Evolutionary conservation across 2,797 vertebrate species (phyloP), one percentile per base, ranked within the genome.

Genomic region (Schizothorax lantsangensis): DNA sequence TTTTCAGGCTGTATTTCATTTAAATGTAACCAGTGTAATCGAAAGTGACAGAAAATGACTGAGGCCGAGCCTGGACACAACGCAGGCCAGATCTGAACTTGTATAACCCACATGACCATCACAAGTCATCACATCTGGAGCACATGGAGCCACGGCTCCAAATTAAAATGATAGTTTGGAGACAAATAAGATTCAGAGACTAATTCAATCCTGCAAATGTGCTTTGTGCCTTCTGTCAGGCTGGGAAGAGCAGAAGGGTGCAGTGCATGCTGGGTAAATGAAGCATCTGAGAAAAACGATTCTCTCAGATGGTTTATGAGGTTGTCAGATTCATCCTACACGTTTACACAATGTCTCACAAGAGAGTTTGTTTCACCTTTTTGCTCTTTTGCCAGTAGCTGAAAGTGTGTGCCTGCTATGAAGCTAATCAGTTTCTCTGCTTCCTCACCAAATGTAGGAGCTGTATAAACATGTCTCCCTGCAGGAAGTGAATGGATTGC

Each of bases 381-480:
- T 71, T 43, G 15, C 21, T 36, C 19, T 62, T 57, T 57, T 73
- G 26, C 40, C 30, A 26, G 52, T 59, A n/a, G 59, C 49, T 59
- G 23, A 72, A 33, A 45, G 77, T 69, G 66, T 17, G 40, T 93
- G 93, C 93, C 93, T 93, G 21, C 21, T 38, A 57, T 38, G 93
- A 91, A 87, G 94, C 95, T 94, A 91, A 90, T 92, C 94, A 47
- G 93, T 94, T 93, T 92, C 92, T 93, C 88, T 88, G 91, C 91
- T 89, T 26, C 71, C 91, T 93, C 93, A 93, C 91, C 92, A 89
- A 62, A 93, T 95, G 93, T 91, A 88, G 90, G 92, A 94, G 91
- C 93, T 94, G 92, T 92, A 93, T 93, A 95, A 95, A 95, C 94
- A 94, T 88, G 91, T 93, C 91, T 81, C 88, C 92, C 94, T 87